These are phyloP conservation scores for Cotesia congregata DNA, from an alignment of 2,888 invertebrate genomes.

Conservation along the genomic window DNA sequence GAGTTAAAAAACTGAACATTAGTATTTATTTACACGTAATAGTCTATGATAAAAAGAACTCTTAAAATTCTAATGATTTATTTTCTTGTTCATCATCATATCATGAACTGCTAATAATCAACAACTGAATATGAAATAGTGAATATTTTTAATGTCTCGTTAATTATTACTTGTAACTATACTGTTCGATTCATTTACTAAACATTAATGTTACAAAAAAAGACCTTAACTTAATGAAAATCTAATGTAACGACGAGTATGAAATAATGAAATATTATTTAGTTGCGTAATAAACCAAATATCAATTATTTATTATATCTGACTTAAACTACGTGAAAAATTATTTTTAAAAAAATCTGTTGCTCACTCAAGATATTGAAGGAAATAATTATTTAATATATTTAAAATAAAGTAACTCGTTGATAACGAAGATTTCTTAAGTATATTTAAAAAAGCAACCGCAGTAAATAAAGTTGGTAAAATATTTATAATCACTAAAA, in stretches of 20 bases:
- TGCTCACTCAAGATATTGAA: not conserved
- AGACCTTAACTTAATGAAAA: not conserved
- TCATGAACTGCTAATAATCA: not conserved
- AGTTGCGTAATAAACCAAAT: not conserved
- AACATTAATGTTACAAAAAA: not conserved
- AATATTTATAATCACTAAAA: not conserved
- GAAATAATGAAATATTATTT: not conserved
- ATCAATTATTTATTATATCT: not conserved
- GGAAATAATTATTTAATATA: not conserved
- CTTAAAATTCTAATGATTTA: not conserved
- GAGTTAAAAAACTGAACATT: not conserved
- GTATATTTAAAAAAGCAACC: not conserved
- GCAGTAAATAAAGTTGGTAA: not conserved
- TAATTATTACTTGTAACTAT: not conserved
- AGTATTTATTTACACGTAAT: not conserved
- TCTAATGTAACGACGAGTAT: not conserved
- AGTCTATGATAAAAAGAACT: not conserved
- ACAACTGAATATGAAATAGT: not conserved
- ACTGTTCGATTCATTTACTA: not conserved
- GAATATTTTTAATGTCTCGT: not conserved
- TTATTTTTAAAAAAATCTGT: not conserved
- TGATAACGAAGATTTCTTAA: not conserved
- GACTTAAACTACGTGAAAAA: not conserved
- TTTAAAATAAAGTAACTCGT: not conserved
- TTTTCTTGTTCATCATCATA: not conserved